Percentiles rank a stretch among this genome's conserved stretches.
Evolutionary conservation across 2,113 vertebrate genomes (phyloP).

Genomic region (Ginglymostoma cirratum): DNA sequence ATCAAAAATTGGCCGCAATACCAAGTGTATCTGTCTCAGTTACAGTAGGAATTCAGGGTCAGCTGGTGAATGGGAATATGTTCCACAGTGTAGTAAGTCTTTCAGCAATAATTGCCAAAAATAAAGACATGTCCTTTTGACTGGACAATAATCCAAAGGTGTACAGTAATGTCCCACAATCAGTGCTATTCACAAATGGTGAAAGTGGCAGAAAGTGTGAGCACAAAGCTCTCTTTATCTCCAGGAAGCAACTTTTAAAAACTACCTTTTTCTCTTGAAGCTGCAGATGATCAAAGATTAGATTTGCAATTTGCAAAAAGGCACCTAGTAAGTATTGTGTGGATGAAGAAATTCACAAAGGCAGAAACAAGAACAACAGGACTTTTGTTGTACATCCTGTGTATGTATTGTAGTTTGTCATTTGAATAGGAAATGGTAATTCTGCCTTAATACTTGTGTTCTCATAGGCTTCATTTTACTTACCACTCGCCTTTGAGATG

Average conservation of each 20-base stretch:
- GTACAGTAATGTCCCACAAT: not conserved
- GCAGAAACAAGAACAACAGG: too few species aligned
- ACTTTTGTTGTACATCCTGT: too few species aligned
- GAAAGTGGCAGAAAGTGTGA: too few species aligned
- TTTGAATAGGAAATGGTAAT: not conserved
- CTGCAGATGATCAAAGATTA: too few species aligned
- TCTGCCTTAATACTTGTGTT: not conserved
- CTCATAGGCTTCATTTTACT: not conserved
- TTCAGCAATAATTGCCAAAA: not conserved
- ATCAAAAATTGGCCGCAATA: not conserved
- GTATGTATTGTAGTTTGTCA: not conserved
- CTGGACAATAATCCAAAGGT: not conserved
- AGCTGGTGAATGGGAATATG: not conserved
- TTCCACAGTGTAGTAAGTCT: not conserved
- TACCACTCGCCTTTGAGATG: not conserved
- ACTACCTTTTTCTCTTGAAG: too few species aligned
- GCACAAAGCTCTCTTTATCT: too few species aligned
- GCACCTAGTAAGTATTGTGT: too few species aligned
- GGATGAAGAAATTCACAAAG: too few species aligned
- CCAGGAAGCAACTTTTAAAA: too few species aligned
- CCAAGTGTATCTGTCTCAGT: not conserved
- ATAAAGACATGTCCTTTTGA: not conserved
- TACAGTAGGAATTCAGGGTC: not conserved
- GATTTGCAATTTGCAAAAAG: too few species aligned
- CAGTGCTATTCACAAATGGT: too few species aligned